Evolutionary conservation across 1,140 invertebrate genomes (phyloP), one percentile per base, ranked within the genome.

Genomic region (Leucophenga varia): DNA sequence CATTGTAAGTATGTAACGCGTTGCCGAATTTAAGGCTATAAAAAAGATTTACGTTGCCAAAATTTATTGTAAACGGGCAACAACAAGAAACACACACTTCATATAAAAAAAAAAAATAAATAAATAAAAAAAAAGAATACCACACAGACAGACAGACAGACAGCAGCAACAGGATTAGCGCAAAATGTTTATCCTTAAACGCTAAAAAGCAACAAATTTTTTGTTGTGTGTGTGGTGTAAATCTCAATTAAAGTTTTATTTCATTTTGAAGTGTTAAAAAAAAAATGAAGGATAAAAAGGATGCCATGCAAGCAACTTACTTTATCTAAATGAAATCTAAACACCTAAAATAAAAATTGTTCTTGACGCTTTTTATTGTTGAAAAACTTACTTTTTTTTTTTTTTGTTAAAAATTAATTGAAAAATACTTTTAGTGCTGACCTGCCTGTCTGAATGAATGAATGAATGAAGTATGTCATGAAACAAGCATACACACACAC

Each of bases 41-140:
- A 61, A 65, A 67, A 50, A 65, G 56, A 65, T 65, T 67, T 63
- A 65, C 37, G n/a, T 57, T 52, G 55, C 59, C 53, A 39, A 54
- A 54, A 65, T 65, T 67, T 67, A 65, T 61, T 59, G 57, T 44
- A 32, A 30, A 46, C 46, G 52, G 35, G 54, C 16, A 9, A 16
- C 35, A 34, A 14, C 31, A 35, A 35, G 4, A 35, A 6, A 35
- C 12, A 35, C 6, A 13, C 12, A 35, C 4, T 7, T 6, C 16
- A 5, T 7, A 35, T 25, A 25, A 25, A 5, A 25, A 25, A 5
- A 25, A 25, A 25, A 25, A 10, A 25, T 6, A 10, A 25, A 25
- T 5, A 25, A 5, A 10, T 25, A 25, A 10, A 25, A 25, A 10
- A 25, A 25, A 25, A 5, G 10, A 25, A 5, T 6, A 25, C 22